Evolutionary conservation across 30 jellyfish, hydroid and myxozoan genomes (phyloP).

Genomic region (Aurelia aurita complex sp. Pacific): DNA sequence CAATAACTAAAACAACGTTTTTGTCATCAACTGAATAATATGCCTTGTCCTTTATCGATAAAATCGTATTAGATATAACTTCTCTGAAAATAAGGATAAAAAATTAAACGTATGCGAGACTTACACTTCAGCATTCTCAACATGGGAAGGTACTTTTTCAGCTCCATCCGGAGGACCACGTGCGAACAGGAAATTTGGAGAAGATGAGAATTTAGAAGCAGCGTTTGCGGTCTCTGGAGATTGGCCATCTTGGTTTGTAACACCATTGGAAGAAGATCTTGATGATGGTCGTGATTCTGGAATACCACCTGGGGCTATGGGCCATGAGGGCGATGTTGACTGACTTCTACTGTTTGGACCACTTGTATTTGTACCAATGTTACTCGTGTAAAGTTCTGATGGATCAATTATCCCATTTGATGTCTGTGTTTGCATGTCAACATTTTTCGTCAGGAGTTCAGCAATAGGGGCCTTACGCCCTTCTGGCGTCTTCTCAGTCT

Average conservation of each 20-base stretch:
- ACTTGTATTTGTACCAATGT: constrained; percentile 42
- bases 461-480: constrained; percentile 97
- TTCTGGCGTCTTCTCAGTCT: constrained; percentile 91
- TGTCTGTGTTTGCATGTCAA: constrained; percentile 91
- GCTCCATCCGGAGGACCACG: constrained; percentile 99
- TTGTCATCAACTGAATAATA: no score
- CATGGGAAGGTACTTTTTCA: constrained; percentile 85
- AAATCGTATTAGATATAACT: no score
- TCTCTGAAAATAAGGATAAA: no score
- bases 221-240: constrained; percentile 78
- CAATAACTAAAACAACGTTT: no score
- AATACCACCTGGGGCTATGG: constrained; percentile 79
- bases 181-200: constrained; percentile 96
- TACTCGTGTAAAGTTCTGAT: constrained; percentile 49
- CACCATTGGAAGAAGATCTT: constrained; percentile 60
- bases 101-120: constrained; percentile 11
- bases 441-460: constrained; percentile 54
- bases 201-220: constrained; percentile 85
- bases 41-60: no score
- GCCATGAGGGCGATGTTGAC: constrained; percentile 95
- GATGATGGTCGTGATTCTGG: constrained; percentile 75
- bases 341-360: constrained; percentile 89
- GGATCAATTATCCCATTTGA: constrained; percentile 86
- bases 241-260: constrained; percentile 49
- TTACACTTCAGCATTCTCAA: constrained; percentile 81